Evolutionary conservation across 1,140 invertebrate species (phyloP).

Genomic region (Philotrypesis tridentata): DNA sequence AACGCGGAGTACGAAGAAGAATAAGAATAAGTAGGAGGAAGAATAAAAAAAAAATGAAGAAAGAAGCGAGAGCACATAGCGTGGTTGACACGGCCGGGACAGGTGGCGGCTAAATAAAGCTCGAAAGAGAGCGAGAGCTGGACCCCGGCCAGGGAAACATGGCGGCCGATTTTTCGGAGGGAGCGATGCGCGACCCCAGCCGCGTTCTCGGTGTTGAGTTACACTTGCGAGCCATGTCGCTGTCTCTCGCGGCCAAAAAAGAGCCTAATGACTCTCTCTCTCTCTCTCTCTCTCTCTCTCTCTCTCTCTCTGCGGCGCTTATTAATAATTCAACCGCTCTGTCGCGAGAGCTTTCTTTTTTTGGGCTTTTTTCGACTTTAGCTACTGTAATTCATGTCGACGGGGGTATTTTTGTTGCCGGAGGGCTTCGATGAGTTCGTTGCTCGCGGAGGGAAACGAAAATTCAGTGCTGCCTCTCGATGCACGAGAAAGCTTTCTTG

Average conservation of each 20-base stretch:
- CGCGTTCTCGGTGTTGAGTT: constrained; percentile 41
- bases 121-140: constrained; percentile 42
- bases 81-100: constrained; percentile 68
- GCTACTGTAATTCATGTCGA: constrained; percentile 18
- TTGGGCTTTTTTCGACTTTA: background rate
- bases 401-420: background rate
- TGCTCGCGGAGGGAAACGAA: background rate
- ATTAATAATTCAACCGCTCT: constrained; percentile 43
- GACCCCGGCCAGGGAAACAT: constrained; percentile 65
- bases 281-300: too few relatives aligned
- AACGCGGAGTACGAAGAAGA: too few relatives aligned
- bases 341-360: constrained; percentile 38
- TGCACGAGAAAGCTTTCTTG: too few relatives aligned
- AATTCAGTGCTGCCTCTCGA: too few relatives aligned
- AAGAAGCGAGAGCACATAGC: background rate
- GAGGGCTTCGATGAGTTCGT: background rate
- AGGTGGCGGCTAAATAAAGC: constrained; percentile 75
- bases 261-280: constrained; percentile 31
- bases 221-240: constrained; percentile 25
- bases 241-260: constrained; percentile 31
- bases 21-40: too few relatives aligned
- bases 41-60: background rate
- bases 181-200: background rate
- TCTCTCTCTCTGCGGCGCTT: constrained; percentile 3
- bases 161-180: background rate